Evolutionary conservation across 2,888 invertebrate genomes (phyloP), one percentile per base, ranked within the genome.

Genomic region (Drosophila helvetica): DNA sequence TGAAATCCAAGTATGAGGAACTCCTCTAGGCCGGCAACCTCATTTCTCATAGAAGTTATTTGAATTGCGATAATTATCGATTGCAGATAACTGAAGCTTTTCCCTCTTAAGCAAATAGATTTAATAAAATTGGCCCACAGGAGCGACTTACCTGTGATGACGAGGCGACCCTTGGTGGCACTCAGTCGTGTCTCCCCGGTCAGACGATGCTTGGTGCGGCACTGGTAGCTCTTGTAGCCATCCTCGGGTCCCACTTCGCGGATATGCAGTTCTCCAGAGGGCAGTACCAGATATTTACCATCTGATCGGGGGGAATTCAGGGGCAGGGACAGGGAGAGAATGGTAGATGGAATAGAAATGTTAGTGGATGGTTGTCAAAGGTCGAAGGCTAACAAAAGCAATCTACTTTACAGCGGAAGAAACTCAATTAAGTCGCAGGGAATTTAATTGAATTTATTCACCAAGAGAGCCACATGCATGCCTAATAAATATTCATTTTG

Each of bases 191-290:
- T 98, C 94, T 98, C 98, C 80, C 97, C 98, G 81, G 98, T 98
- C 61, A 98, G 94, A 89, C 97, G 95, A 91, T 98, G 98, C 92
- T 97, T 97, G 68, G 98, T 98, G 86, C 98, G 95, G 92, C 98
- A 98, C 93, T 98, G 97, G 92, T 98, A 98, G 71, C 97, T 96
- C 93, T 97, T 97, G 93, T 96, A 97, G 75, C 97, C 97, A 92
- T 98, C 98, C 92, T 97, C 97, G 75, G 97, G 97, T 92, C 97
- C 96, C 73, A 98, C 98, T 93, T 98, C 97, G 90, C 97, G 95
- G 89, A 98, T 98, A 92, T 98, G 98, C 77, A 99, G 94, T 93
- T 98, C 98, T 78, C 98, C 98, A 89, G 98, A 97, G 80, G 98
- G 97, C 72, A 98, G 93, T 50, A 98, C 98, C 92, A 98, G 94